A percentile compares a stretch with the other conserved stretches of the same genome.
These are phyloP conservation scores for Phenacoccus solenopsis DNA, from an alignment of 1,140 invertebrate genomes.

Conservation along the genomic window DNA sequence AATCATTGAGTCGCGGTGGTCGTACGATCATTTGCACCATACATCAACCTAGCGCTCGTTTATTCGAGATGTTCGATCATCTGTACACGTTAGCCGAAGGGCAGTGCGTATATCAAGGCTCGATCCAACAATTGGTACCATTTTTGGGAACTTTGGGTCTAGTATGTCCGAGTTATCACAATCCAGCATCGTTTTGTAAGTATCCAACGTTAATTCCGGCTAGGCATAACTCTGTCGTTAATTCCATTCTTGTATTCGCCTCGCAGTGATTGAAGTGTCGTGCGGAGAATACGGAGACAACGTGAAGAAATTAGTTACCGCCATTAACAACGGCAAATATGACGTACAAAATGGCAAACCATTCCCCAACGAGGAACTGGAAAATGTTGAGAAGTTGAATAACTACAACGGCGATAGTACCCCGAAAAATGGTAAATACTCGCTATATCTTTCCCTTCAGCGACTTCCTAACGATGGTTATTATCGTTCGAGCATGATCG, in stretches of 20 bases:
- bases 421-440: constrained; percentile 24
- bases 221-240: neutral
- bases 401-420: constrained; percentile 46
- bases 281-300: constrained; percentile 91
- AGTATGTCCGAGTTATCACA: constrained; percentile 83
- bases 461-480: too few relatives aligned
- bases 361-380: constrained; percentile 39
- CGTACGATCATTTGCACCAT: constrained; percentile 90
- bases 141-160: constrained; percentile 64
- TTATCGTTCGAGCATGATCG: too few relatives aligned
- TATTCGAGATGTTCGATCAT: constrained; percentile 93
- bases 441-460: constrained; percentile 32
- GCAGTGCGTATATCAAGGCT: constrained; percentile 77
- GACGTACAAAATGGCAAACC: constrained; percentile 53
- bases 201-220: constrained; percentile 10
- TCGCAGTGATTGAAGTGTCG: constrained; percentile 77
- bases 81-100: constrained; percentile 81
- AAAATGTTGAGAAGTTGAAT: constrained; percentile 41
- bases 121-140: constrained; percentile 57
- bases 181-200: constrained; percentile 87
- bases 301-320: constrained; percentile 65
- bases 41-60: constrained; percentile 86
- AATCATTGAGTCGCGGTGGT: constrained; percentile 70
- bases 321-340: constrained; percentile 66
- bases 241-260: neutral